These are phyloP conservation scores for Acanthurus lineatus DNA, from an alignment of 2,797 vertebrate species.

Conservation along the genomic window DNA sequence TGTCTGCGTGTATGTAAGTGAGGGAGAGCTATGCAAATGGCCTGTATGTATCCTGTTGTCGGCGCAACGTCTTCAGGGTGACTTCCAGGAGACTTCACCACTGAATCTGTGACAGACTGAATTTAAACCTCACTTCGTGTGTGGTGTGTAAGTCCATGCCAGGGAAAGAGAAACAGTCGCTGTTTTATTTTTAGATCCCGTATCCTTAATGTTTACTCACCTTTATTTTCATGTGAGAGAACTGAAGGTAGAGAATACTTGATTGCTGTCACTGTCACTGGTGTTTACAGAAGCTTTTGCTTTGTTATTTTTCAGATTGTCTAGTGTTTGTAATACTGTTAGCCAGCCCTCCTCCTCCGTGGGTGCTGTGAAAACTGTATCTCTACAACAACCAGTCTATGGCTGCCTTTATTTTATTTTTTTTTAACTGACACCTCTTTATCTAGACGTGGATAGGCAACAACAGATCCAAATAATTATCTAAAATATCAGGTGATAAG, in stretches of 20 bases:
- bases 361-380: conserved; percentile 61
- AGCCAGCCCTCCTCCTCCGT: conserved; percentile 50
- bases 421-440: conserved; percentile 42
- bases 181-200: conserved; percentile 55
- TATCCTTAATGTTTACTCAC: conserved; percentile 65
- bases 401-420: conserved; percentile 61
- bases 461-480: conserved; percentile 29
- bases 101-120: conserved; percentile 54
- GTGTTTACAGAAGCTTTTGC: conserved; percentile 80
- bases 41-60: conserved; percentile 56
- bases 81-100: conserved; percentile 37
- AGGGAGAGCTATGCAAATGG: conserved; percentile 82
- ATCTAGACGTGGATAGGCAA: conserved; percentile 8
- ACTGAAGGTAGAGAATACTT: conserved; percentile 66
- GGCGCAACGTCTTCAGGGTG: conserved; percentile 41
- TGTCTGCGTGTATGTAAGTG: conserved; percentile 45
- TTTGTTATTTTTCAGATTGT: conserved; percentile 67
- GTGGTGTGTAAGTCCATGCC: conserved; percentile 47
- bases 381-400: conserved; percentile 52
- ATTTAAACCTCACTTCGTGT: conserved; percentile 54
- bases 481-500: conserved; percentile 32
- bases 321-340: conserved; percentile 56
- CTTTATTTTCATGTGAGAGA: conserved; percentile 44
- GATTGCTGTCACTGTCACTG: conserved; percentile 73
- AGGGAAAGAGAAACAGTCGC: conserved; percentile 30